Evolutionary conservation across 1,140 invertebrate species (phyloP).

Genomic region (Galendromus occidentalis): DNA sequence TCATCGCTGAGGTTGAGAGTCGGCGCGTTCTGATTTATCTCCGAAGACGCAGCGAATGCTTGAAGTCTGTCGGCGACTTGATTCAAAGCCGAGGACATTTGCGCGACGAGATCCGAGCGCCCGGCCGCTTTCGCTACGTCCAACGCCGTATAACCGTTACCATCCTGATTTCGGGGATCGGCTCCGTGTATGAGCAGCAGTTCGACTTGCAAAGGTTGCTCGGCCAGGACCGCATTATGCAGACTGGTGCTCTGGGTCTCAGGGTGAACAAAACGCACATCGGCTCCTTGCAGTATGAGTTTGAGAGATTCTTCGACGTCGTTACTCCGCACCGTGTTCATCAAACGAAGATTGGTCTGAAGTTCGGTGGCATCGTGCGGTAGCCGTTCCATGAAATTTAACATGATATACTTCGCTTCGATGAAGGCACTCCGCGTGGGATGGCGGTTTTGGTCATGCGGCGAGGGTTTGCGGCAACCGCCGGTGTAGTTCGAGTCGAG

Average conservation of each 20-base stretch:
- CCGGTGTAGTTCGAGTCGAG: slow-evolving; percentile 3
- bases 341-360: neutral
- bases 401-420: neutral
- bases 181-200: slow-evolving; percentile 1
- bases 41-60: neutral
- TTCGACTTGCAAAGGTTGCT: neutral
- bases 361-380: neutral
- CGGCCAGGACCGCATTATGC: neutral
- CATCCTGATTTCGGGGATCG: neutral
- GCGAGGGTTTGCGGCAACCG: neutral
- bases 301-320: slow-evolving; percentile 6
- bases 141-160: neutral
- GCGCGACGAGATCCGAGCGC: neutral
- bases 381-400: slow-evolving; percentile 9
- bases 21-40: neutral
- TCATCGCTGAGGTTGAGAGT: neutral
- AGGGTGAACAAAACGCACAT: neutral
- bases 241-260: neutral
- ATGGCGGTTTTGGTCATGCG: neutral
- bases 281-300: neutral
- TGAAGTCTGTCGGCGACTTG: neutral
- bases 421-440: slow-evolving; percentile 5
- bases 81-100: neutral
- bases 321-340: neutral
- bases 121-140: neutral